Conservation (phyloP, 1,140 invertebrate genomes). For the Drosophila subobscura region DNA sequence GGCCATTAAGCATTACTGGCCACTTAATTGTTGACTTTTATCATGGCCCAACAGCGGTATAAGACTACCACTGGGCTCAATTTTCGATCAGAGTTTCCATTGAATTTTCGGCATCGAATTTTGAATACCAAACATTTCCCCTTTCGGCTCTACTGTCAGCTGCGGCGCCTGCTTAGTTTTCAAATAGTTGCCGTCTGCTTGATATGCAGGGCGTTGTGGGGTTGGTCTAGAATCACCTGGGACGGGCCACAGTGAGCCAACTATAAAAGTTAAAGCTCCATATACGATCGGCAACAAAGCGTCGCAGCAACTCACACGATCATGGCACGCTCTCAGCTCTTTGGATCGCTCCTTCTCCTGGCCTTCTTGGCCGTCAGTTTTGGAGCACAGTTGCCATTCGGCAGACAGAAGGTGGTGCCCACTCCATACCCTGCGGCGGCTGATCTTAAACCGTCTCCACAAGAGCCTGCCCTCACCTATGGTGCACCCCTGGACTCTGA, state of each 20-base stretch:
- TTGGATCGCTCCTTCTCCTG: constrained; percentile 56
- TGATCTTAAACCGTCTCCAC: constrained; percentile 64
- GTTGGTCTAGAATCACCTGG: constrained; percentile 57
- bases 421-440: constrained; percentile 71
- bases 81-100: too few species aligned
- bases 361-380: constrained; percentile 51
- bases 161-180: constrained; percentile 60
- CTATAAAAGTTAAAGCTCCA: constrained; percentile 69
- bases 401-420: constrained; percentile 54
- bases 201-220: constrained; percentile 51
- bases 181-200: constrained; percentile 52
- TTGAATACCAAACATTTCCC: too few species aligned
- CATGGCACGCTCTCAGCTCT: constrained; percentile 67
- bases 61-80: not conserved
- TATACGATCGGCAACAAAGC: constrained; percentile 59
- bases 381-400: constrained; percentile 40
- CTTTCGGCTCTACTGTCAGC: constrained; percentile 27
- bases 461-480: constrained; percentile 65
- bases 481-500: constrained; percentile 59
- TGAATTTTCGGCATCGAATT: too few species aligned
- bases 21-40: constrained; percentile 41
- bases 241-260: constrained; percentile 28
- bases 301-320: constrained; percentile 55
- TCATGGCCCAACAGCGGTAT: constrained; percentile 8
- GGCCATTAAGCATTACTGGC: constrained; percentile 44